These are phyloP conservation scores for Perizoma flavofasciatum DNA, from an alignment of 2,888 invertebrate species.

Conservation along the genomic window DNA sequence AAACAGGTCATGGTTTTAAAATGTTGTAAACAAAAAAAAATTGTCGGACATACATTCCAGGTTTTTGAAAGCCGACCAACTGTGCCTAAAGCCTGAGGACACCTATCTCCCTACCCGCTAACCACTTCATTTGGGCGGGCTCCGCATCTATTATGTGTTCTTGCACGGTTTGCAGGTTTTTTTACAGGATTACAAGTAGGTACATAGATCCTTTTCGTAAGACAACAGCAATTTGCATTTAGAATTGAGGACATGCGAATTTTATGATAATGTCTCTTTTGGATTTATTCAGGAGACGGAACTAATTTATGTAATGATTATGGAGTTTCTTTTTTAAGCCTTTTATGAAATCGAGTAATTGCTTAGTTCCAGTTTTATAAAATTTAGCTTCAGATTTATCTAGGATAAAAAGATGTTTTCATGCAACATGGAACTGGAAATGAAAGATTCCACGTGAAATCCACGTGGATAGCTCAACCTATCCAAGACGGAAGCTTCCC, in stretches of 20 bases:
- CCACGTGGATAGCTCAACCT: too few species aligned
- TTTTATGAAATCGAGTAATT: too few species aligned
- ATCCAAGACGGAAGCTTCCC: too few species aligned
- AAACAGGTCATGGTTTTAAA: too few species aligned
- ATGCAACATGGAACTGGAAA: too few species aligned
- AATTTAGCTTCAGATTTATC: too few species aligned
- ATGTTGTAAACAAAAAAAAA: too few species aligned
- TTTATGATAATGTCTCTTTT: slow-evolving; percentile 9
- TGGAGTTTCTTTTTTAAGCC: too few species aligned
- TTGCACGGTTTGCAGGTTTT: slow-evolving; percentile 54
- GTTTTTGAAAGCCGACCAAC: neutral
- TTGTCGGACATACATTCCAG: too few species aligned
- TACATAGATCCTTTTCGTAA: slow-evolving; percentile 2
- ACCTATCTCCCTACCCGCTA: slow-evolving; percentile 26
- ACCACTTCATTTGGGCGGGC: slow-evolving; percentile 61
- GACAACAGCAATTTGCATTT: slow-evolving; percentile 12
- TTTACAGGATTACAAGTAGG: slow-evolving; percentile 44
- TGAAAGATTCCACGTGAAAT: too few species aligned
- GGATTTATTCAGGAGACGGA: neutral
- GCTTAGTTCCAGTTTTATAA: too few species aligned
- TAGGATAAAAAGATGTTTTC: too few species aligned
- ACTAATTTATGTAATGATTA: neutral
- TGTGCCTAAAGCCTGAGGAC: slow-evolving; percentile 7
- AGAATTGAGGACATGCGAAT: slow-evolving; percentile 9
- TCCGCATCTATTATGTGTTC: slow-evolving; percentile 53